These are phyloP conservation scores for Solea solea DNA, from an alignment of 2,113 vertebrate species.

Conservation along the genomic window DNA sequence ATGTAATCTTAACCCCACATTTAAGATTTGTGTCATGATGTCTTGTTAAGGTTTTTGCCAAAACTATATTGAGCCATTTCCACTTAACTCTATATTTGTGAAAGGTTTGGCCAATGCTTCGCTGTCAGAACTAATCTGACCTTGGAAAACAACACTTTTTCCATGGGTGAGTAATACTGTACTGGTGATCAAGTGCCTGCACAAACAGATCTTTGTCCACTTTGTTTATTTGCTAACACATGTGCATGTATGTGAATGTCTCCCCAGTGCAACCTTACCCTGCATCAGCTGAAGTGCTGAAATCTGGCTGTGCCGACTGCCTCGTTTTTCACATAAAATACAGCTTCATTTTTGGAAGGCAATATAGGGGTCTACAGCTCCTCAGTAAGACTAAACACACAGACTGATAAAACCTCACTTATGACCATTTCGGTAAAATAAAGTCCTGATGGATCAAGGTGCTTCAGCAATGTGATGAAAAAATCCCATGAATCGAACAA, in stretches of 20 bases:
- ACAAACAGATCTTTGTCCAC: conserved; percentile 7
- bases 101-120: conserved; percentile 40
- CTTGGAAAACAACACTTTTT: conserved; percentile 25
- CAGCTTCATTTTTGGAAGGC: neutral
- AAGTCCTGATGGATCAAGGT: neutral
- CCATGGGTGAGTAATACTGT: conserved; percentile 34
- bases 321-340: neutral
- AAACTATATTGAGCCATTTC: neutral
- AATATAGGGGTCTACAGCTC: conserved; percentile 17
- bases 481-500: neutral
- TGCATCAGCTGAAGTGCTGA: neutral
- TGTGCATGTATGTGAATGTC: conserved; percentile 12
- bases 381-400: conserved; percentile 41
- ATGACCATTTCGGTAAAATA: neutral
- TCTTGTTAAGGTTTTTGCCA: neutral
- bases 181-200: no score
- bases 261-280: neutral
- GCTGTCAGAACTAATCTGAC: fast-evolving
- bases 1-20: conserved; percentile 25
- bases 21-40: neutral
- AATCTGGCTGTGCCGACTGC: conserved; percentile 55
- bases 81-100: neutral
- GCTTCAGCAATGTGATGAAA: neutral
- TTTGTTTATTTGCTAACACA: conserved; percentile 6
- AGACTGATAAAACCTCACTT: neutral